Conservation (phyloP, 2,113 vertebrate genomes). For the Tichodroma muraria region DNA sequence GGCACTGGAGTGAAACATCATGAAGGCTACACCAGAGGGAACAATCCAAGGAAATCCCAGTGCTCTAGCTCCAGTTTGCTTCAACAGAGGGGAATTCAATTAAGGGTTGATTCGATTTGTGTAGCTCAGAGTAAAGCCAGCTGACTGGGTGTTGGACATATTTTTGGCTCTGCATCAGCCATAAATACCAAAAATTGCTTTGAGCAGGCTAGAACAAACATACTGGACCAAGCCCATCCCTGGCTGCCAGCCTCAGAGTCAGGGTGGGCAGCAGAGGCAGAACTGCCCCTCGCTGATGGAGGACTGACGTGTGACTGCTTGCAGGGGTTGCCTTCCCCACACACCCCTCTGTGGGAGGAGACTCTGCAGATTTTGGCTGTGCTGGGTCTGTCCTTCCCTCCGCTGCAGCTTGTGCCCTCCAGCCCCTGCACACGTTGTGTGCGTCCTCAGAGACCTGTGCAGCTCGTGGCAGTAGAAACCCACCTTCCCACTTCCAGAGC, state of each 20-base stretch:
- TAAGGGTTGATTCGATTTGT: not conserved
- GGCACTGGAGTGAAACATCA: not conserved
- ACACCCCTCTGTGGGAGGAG: not conserved
- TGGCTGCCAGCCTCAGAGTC: not conserved
- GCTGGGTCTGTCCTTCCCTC: not conserved
- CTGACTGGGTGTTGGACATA: not conserved
- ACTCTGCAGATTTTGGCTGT: not conserved
- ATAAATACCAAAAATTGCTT: constrained; percentile 5
- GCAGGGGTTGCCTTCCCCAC: not conserved
- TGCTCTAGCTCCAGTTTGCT: not conserved
- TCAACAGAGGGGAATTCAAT: constrained; percentile 37
- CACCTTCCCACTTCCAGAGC: not conserved
- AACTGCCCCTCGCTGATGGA: not conserved
- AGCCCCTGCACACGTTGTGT: fast-evolving
- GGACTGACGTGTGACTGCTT: not conserved
- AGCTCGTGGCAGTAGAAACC: not conserved
- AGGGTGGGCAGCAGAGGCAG: not conserved
- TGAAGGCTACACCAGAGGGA: not conserved
- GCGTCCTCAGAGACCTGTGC: not conserved
- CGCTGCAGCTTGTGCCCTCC: fast-evolving
- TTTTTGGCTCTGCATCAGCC: constrained; percentile 2
- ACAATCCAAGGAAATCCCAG: constrained; percentile 53
- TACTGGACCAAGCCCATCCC: not conserved
- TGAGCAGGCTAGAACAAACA: not conserved
- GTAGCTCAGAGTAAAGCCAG: not conserved